Base-by-base conservation (phyloP, 1,140 invertebrate genomes). In the Aphidius ervi region DNA sequence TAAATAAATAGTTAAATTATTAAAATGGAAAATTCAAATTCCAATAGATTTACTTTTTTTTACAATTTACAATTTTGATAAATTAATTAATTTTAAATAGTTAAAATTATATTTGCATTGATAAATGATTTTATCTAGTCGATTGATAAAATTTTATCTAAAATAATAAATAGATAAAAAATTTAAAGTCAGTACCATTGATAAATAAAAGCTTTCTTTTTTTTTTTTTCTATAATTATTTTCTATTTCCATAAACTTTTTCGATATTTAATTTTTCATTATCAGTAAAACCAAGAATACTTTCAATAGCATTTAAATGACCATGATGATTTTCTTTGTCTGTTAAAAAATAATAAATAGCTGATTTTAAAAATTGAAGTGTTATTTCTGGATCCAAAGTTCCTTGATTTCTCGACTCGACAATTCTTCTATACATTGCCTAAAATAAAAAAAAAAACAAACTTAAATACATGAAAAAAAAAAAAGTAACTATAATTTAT, bases 321-420 rank as follows among this genome's bases (percentile, higher is more conserved):
- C 89, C 90, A 66, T 88, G 86, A 61, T 88, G 87, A 71, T 93
- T 94, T 68, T 93, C 90, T 65, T 87, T 88, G 71, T 94, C 91
- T 0, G 91, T 93, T 48, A 94, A 81, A 72, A 93, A 93, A 73
- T 94, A 93, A 72, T 92, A 94, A 67, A 94, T 85, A n/a, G 91
- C 91, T 58, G 91, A 93, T 78, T 93, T 93, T 56, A 94, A 82
- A 78, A 94, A 94, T 73, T 92, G 90, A 66, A 94, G 77, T 6
- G 90, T 94, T 62, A 93, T 87, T 79, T 93, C 91, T 47, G 91
- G 89, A 81, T 93, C 91, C 47, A 91, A 85, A 64, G 82, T 83
- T 67, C 81, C 85, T 70, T 84, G 84, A 68, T 82, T 85, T 74
- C 86, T 87, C 43, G 87, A 85, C 76, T 91, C 88, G 65, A 92